Evolutionary conservation across 2,888 invertebrate genomes (phyloP).

Genomic region (Merodon equestris): DNA sequence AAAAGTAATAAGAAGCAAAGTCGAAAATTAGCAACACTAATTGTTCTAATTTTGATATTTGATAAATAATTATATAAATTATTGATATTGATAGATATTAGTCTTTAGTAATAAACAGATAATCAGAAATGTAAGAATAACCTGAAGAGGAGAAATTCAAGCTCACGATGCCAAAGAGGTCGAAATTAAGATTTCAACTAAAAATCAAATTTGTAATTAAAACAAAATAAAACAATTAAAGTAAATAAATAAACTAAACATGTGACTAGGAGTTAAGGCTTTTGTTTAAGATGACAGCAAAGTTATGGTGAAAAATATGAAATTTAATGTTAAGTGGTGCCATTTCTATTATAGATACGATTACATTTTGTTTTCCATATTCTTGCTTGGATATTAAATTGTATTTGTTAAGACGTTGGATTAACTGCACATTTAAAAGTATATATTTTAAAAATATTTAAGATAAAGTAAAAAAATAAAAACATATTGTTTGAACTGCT

Average conservation of each 20-base stretch:
- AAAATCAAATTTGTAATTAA: constrained; percentile 55
- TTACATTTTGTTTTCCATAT: background rate
- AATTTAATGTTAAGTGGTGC: constrained; percentile 28
- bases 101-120: constrained; percentile 33
- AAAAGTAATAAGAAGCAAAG: constrained; percentile 37
- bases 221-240: too few species aligned
- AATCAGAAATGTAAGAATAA: constrained; percentile 60
- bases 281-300: constrained; percentile 50
- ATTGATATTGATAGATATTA: too few species aligned
- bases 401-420: constrained; percentile 8
- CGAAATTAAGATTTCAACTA: constrained; percentile 29
- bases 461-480: too few species aligned
- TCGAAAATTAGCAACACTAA: constrained; percentile 59
- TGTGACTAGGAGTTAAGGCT: constrained; percentile 63
- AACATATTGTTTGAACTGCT: constrained; percentile 11
- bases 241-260: constrained; percentile 33
- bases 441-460: too few species aligned
- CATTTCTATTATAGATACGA: too few species aligned
- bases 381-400: constrained; percentile 17
- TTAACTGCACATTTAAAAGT: background rate
- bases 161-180: constrained; percentile 64
- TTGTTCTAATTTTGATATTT: constrained; percentile 67
- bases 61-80: constrained; percentile 22
- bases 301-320: constrained; percentile 24
- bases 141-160: constrained; percentile 9